Percentiles rank a stretch among this genome's conserved stretches.
phyloP scores from a whole-genome alignment of 2,797 vertebrate species.

The Bradypus variegatus region DNA sequence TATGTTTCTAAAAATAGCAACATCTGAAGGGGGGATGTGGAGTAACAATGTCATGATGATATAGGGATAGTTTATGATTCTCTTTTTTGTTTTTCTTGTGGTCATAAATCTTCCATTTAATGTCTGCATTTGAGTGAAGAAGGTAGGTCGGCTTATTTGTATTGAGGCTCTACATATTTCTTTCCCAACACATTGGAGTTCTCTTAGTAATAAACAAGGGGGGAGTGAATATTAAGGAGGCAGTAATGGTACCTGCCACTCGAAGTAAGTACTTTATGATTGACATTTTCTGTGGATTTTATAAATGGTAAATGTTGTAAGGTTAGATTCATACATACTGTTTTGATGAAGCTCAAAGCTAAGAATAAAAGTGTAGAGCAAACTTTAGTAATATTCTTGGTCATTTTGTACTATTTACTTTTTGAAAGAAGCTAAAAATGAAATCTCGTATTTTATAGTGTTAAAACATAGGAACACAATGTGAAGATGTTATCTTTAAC shows the following conservation, averaged over 20 bases:
- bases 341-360: not conserved
- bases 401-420: not conserved
- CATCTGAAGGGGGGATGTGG: not conserved
- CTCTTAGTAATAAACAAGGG: not conserved
- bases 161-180: not conserved
- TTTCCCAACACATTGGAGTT: not conserved
- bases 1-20: not conserved
- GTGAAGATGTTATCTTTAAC: not conserved
- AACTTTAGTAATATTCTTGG: conserved; percentile 12
- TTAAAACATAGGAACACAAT: not conserved
- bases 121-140: not conserved
- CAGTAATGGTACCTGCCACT: not conserved
- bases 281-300: conserved; percentile 23
- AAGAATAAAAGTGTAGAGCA: conserved; percentile 18
- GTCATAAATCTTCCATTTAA: not conserved
- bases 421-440: conserved; percentile 24
- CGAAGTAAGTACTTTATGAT: not conserved
- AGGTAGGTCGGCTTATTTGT: not conserved
- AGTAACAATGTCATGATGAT: not conserved
- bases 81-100: conserved; percentile 6
- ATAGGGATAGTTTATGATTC: not conserved
- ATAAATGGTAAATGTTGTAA: not conserved
- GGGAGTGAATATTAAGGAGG: not conserved
- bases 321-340: not conserved
- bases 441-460: conserved; percentile 6